These are phyloP conservation scores for Thryonomys swinderianus DNA, from an alignment of 2,113 vertebrate genomes.

Conservation along the genomic window DNA sequence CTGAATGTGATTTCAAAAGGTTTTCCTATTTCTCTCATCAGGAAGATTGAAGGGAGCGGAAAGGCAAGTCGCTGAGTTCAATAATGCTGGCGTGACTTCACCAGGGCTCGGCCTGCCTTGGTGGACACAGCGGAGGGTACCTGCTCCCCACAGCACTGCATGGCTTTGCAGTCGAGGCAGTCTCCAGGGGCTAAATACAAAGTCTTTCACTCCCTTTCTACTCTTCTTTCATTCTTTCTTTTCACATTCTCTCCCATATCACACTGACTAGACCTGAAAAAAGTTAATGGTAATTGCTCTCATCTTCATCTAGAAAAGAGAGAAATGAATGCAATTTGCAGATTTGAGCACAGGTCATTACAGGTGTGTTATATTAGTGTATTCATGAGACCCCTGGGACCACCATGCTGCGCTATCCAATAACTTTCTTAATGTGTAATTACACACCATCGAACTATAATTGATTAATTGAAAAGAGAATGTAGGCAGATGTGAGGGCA, in stretches of 20 bases:
- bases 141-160: background rate
- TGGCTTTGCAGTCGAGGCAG: background rate
- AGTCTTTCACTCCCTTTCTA: slow-evolving; percentile 18
- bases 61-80: slow-evolving; percentile 63
- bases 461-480: slow-evolving; percentile 92
- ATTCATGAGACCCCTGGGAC: slow-evolving; percentile 87
- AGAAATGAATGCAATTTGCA: slow-evolving; percentile 87
- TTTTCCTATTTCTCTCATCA: slow-evolving; percentile 76
- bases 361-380: slow-evolving; percentile 90
- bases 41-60: slow-evolving; percentile 54
- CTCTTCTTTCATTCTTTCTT: slow-evolving; percentile 24
- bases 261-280: slow-evolving; percentile 85
- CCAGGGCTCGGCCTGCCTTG: background rate
- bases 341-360: slow-evolving; percentile 87
- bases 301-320: slow-evolving; percentile 86
- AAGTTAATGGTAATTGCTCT: slow-evolving; percentile 88
- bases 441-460: slow-evolving; percentile 89
- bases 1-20: slow-evolving; percentile 74
- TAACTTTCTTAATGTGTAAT: slow-evolving; percentile 91
- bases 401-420: slow-evolving; percentile 87
- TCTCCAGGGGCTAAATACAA: slow-evolving; percentile 72
- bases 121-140: background rate
- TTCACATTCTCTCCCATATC: slow-evolving; percentile 73
- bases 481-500: slow-evolving; percentile 89
- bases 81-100: background rate